A percentile compares a stretch with the other conserved stretches of the same genome.
Conservation (phyloP, 1,140 invertebrate species). For the Pogonognathellus flavescens region DNA sequence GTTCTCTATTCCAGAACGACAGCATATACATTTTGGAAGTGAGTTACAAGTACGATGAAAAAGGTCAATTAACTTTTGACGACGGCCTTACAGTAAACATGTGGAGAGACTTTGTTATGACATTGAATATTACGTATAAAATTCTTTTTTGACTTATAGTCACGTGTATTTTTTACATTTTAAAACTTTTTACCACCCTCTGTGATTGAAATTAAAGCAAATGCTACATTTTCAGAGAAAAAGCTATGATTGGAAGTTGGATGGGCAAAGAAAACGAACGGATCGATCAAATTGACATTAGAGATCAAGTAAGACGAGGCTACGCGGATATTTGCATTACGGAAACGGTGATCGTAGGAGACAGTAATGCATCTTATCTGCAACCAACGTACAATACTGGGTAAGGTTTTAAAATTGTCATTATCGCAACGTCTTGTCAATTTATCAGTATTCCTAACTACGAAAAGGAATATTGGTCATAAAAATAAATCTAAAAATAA, state of each 20-base stretch:
- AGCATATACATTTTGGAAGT: neutral
- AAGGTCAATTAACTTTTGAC: neutral
- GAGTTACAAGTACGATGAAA: neutral
- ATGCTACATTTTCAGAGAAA: conserved; percentile 8
- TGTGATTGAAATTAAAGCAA: neutral
- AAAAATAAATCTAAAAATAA: too few species aligned
- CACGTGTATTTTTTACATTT: too few species aligned
- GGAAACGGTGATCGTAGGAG: neutral
- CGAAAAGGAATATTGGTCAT: too few species aligned
- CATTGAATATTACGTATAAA: conserved; percentile 10
- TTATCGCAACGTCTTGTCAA: too few species aligned
- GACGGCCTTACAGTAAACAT: neutral
- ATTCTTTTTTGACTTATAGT: neutral
- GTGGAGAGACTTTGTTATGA: neutral
- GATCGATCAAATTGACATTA: neutral
- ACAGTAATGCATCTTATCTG: neutral
- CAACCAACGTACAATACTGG: conserved; percentile 36
- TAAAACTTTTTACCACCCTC: too few species aligned
- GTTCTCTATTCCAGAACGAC: too few species aligned
- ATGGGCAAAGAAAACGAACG: neutral
- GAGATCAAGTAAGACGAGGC: neutral
- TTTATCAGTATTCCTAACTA: too few species aligned
- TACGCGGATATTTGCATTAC: conserved; percentile 5
- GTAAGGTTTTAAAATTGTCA: too few species aligned
- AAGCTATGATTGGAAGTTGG: neutral